Evolutionary conservation across 2,888 invertebrate species (phyloP).

Genomic region (Aplocera efformata): DNA sequence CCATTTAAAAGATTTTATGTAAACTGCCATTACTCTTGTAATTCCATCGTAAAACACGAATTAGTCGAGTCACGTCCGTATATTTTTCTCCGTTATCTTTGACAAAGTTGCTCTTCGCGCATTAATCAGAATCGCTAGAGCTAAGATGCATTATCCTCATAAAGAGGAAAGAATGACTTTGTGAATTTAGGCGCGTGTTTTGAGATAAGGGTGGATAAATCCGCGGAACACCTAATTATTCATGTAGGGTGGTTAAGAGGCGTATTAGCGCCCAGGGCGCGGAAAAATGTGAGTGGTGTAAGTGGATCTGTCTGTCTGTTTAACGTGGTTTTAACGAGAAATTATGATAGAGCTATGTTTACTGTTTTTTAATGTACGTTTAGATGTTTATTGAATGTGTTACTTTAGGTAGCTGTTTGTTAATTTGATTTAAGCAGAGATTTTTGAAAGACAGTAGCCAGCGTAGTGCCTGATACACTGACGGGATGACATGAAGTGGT

Average conservation of each 20-base stretch:
- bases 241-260: constrained; percentile 76
- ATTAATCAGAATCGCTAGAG: constrained; percentile 74
- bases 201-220: constrained; percentile 69
- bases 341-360: constrained; percentile 12
- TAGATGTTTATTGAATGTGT: too few species aligned
- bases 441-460: too few species aligned
- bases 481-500: too few species aligned
- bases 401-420: too few species aligned
- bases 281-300: constrained; percentile 51
- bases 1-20: constrained; percentile 32
- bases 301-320: constrained; percentile 13
- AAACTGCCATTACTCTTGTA: constrained; percentile 42
- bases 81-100: constrained; percentile 75
- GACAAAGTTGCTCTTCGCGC: constrained; percentile 74
- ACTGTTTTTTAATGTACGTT: neutral
- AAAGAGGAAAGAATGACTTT: constrained; percentile 77
- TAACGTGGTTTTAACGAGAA: constrained; percentile 5
- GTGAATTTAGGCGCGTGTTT: constrained; percentile 77
- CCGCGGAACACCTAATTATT: constrained; percentile 77
- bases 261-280: constrained; percentile 66
- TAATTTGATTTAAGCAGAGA: too few species aligned
- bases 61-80: constrained; percentile 75
- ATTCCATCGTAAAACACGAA: constrained; percentile 58
- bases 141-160: constrained; percentile 77
- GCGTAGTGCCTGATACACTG: too few species aligned